These are phyloP conservation scores for Typhlichthys eigenmanni DNA, from an alignment of 2,797 vertebrate species.

Conservation along the genomic window DNA sequence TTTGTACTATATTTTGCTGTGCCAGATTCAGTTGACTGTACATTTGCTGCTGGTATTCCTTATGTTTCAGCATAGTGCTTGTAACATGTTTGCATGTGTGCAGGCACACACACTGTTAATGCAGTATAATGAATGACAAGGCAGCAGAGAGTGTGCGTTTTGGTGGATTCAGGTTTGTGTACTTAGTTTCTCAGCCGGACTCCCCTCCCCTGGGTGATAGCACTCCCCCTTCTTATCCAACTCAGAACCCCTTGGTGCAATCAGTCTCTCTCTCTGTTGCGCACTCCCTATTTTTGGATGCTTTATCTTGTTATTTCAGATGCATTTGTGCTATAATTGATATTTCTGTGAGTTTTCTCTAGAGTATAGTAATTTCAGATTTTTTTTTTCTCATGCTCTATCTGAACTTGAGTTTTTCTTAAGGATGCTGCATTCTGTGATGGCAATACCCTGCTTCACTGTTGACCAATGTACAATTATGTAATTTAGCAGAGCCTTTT, in stretches of 20 bases:
- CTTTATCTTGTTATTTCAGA: constrained; percentile 71
- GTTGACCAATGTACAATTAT: no score
- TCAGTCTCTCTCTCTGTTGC: constrained; percentile 61
- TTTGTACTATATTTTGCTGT: no score
- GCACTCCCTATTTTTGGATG: constrained; percentile 64
- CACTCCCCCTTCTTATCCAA: constrained; percentile 16
- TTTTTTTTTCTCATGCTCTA: constrained; percentile 16
- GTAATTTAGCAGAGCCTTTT: no score
- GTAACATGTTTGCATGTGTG: no score
- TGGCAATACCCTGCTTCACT: no score
- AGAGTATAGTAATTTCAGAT: constrained; percentile 38
- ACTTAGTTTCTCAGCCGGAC: background rate
- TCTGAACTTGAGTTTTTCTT: constrained; percentile 1
- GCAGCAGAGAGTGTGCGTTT: background rate
- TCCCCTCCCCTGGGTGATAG: constrained; percentile 2
- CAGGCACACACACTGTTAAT: no score
- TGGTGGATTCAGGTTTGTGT: background rate
- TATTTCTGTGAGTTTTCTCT: constrained; percentile 48
- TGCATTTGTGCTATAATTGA: constrained; percentile 63
- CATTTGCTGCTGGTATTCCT: no score
- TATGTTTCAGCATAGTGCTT: no score
- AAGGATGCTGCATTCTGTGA: background rate
- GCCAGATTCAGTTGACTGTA: no score
- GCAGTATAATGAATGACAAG: no score
- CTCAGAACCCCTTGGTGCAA: constrained; percentile 35